Evolutionary conservation across 1,140 invertebrate species (phyloP), one percentile per base, ranked within the genome.

Genomic region (Bombus confusus): DNA sequence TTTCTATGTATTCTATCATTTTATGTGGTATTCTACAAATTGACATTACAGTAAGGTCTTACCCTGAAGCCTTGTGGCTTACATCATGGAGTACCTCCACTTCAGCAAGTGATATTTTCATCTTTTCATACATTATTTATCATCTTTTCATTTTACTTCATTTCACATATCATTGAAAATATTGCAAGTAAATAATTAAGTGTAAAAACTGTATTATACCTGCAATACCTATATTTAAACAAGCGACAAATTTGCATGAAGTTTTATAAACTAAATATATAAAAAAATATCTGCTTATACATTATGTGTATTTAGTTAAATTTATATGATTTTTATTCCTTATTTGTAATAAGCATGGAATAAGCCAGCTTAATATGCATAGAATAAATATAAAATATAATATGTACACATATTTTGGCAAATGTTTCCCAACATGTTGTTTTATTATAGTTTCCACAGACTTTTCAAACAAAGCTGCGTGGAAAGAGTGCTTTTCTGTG

Each of bases 401-500:
- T 52, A n/a, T 12, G 10, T 62, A 62, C 4, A 39, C 9, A 25
- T 64, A 22, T 82, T 73, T 59, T 3, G 18, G 9, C 15, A 71
- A 68, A 52, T 41, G 3, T 68, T 66, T 86, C 76, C 76, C 34
- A 57, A 62, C 18, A n/a, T 74, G 43, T 90, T 69, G 74, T 87
- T 85, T 81, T 86, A 68, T 92, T 86, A 78, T 96, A 98, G 98
- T 99, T 37, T 98, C 97, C 9, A 98, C 97, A 43, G 98, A 99
- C 95, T 96, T 99, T 73, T 97, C 98, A 89, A 98, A 98, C 89
- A 98, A 99, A 93, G 97, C 97, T 90, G 97, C 97, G 12, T 99
- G 99, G 98, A 98, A 98, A 91, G 97, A 98, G 92, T 99, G 99
- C 94, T 98, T 99, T 91, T 96, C 96, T 73, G 98, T 99, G 0